Evolutionary conservation across 92 coral and sea anemone genomes (phyloP).

Genomic region (Umimayanthus chanpuru): DNA sequence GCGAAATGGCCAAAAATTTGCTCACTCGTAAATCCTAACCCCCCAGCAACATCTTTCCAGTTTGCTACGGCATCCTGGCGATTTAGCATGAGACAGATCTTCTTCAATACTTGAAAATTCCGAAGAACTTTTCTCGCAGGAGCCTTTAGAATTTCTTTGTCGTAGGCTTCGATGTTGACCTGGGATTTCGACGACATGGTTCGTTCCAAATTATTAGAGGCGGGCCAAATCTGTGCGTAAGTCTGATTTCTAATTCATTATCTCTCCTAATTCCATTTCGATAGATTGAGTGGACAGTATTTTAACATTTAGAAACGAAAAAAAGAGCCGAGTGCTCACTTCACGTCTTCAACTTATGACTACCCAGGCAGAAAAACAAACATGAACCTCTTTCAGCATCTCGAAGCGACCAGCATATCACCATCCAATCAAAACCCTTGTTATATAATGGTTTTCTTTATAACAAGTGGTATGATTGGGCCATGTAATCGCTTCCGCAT

Average conservation of each 20-base stretch:
- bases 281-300: too few species aligned
- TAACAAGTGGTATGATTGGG: neutral
- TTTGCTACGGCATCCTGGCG: conserved; percentile 30
- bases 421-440: conserved; percentile 1
- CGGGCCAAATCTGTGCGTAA: neutral
- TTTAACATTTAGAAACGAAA: neutral
- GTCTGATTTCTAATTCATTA: too few species aligned
- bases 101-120: conserved; percentile 11
- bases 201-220: too few species aligned
- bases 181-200: conserved; percentile 1
- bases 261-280: neutral
- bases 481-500: neutral
- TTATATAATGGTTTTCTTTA: neutral
- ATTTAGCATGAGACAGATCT: conserved; percentile 36
- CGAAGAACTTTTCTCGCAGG: conserved; percentile 3
- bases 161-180: conserved; percentile 2
- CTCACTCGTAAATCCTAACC: conserved; percentile 25
- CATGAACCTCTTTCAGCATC: neutral
- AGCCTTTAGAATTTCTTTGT: neutral
- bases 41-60: conserved; percentile 47
- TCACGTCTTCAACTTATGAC: too few species aligned
- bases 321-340: neutral
- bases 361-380: neutral
- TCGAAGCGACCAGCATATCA: neutral
- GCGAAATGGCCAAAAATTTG: conserved; percentile 41